Base-by-base conservation (phyloP, 2,113 vertebrate genomes). In the Nycticryphes semicollaris region DNA sequence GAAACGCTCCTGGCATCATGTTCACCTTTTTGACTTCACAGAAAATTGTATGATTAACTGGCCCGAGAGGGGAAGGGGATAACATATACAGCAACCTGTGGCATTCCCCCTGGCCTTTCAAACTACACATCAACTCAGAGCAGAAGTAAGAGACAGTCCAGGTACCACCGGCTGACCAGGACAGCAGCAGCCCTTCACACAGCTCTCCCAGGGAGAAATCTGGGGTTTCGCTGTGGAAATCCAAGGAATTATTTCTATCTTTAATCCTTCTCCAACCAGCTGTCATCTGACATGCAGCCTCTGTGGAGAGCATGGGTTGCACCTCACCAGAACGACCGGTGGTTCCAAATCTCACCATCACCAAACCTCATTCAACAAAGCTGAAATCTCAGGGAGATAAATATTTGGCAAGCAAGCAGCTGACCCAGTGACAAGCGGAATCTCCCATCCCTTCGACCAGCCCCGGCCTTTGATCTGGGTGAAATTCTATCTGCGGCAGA, bases 101-200 rank as follows among this genome's bases (percentile, higher is more conserved):
- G n/a, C 31, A 31, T 4, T n/a, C 59, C n/a, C 33, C 28, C 23
- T n/a, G 23, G 27, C 10, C n/a, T 87, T 84, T 69, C 59, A 87
- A 47, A 47, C 30, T 12, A 20, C 30, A 9, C 0, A 1, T 23
- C 41, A 30, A 47, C 63, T 39, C 1, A 1, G 35, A 59, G 10
- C 2, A 19, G 30, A 91, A 91, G 41, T 20, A 24, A 73, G 45
- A 87, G 30, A 28, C n/a, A 64, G 45, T 4, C 10, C 27, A 59
- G 54, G 54, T 33, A 47, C 14, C 35, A 19, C 0, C 1, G 6
- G 25, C 10, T 81, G 50, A 35, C 45, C 4, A 2, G n/a, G 28
- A 28, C 0, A 2, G 28, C 1, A 1, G 17, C 35, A 76, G 20
- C 59, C 14, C 16, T 20, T 74, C 9, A 3, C 1, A 1, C 8